These are phyloP conservation scores for Odobenus rosmarus DNA, from an alignment of 2,113 vertebrate species.

Conservation along the genomic window DNA sequence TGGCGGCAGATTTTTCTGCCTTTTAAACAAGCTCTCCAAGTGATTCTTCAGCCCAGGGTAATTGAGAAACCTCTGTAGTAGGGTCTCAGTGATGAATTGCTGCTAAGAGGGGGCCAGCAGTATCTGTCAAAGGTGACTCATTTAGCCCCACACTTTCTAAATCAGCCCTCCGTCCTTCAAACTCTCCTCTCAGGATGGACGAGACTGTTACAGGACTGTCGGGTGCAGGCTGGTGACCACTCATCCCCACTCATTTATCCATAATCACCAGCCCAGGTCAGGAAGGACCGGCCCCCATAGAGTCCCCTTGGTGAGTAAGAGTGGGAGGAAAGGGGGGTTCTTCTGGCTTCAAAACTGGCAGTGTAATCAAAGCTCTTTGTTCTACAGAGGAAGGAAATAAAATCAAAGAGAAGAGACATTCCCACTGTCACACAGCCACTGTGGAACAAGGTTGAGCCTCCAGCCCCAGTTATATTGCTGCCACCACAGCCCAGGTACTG, in stretches of 20 bases:
- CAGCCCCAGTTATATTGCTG: background rate
- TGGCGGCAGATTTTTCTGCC: background rate
- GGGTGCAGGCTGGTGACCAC: background rate
- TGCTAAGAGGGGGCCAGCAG: background rate
- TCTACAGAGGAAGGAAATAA: conserved; percentile 27
- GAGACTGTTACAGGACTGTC: background rate
- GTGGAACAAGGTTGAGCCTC: background rate
- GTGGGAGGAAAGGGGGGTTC: background rate
- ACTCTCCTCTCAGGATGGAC: background rate
- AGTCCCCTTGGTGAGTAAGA: background rate
- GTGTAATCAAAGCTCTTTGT: background rate
- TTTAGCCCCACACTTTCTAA: background rate
- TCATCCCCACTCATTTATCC: background rate
- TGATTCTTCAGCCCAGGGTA: background rate
- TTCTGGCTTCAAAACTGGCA: background rate
- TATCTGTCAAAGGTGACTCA: background rate
- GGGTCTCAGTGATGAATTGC: background rate
- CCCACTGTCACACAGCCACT: background rate
- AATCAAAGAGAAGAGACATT: conserved; percentile 22
- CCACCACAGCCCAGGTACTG: background rate
- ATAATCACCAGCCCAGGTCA: background rate
- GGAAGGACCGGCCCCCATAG: background rate
- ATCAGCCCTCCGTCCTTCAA: background rate
- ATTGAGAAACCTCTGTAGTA: background rate
- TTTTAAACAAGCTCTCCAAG: conserved; percentile 33